Conservation (phyloP, 2,113 vertebrate genomes). For the Lasiurus borealis region DNA sequence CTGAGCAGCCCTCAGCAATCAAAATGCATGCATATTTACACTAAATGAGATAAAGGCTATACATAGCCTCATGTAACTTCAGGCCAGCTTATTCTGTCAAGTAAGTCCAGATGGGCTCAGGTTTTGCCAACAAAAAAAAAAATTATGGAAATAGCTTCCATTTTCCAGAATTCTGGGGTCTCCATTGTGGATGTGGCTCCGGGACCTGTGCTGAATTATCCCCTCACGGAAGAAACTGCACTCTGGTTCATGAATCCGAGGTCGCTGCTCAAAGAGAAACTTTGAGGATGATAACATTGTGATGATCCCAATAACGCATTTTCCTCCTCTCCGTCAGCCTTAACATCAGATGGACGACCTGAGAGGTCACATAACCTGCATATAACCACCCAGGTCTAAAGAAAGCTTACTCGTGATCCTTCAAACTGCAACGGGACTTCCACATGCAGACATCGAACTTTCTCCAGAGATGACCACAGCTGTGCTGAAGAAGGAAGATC, state of each 20-base stretch:
- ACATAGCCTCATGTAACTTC: neutral
- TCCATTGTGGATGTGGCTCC: neutral
- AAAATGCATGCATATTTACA: neutral
- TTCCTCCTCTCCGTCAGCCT: neutral
- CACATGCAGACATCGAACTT: neutral
- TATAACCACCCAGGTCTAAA: neutral
- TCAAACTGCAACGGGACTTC: neutral
- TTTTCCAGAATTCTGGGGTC: neutral
- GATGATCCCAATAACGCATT: neutral
- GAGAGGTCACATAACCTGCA: no score
- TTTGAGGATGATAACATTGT: neutral
- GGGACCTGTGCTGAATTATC: neutral
- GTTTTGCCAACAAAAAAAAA: conserved; percentile 24
- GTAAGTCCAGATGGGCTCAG: neutral
- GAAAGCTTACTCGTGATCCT: neutral
- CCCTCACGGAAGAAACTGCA: neutral
- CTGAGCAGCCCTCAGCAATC: neutral
- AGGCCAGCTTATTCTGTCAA: neutral
- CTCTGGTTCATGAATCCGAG: neutral
- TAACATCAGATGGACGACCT: neutral
- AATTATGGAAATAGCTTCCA: neutral
- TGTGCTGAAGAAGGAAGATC: conserved; percentile 37
- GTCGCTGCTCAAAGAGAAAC: neutral
- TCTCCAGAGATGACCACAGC: conserved; percentile 39
- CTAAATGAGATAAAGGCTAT: neutral